These are phyloP conservation scores for Periophthalmus magnuspinnatus DNA, from an alignment of 2,797 vertebrate genomes.

Conservation along the genomic window DNA sequence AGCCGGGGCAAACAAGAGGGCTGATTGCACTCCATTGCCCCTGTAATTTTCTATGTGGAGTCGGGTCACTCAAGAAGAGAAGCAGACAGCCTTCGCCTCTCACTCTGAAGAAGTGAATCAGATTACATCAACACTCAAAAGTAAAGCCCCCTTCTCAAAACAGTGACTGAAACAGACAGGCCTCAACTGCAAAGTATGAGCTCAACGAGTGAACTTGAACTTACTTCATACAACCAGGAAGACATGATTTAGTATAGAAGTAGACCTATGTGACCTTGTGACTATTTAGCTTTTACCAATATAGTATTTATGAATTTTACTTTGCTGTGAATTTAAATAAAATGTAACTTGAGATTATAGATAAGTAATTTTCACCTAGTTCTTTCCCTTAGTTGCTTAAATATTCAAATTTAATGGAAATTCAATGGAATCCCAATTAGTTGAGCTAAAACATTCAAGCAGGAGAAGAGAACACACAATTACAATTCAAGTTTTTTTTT, in stretches of 20 bases:
- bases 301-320: not conserved
- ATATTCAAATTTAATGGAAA: too few relatives aligned
- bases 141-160: constrained; percentile 23
- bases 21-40: constrained; percentile 61
- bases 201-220: not conserved
- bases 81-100: constrained; percentile 33
- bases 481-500: not conserved
- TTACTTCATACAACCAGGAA: not conserved
- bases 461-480: not conserved
- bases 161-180: constrained; percentile 5
- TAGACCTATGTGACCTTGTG: not conserved
- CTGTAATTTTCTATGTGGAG: constrained; percentile 54
- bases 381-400: too few relatives aligned
- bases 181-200: constrained; percentile 17
- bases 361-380: too few relatives aligned
- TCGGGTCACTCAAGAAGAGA: constrained; percentile 48
- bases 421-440: too few relatives aligned
- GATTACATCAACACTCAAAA: constrained; percentile 26
- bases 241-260: not conserved
- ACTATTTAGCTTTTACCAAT: not conserved
- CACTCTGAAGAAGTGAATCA: constrained; percentile 35
- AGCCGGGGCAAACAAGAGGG: constrained; percentile 58
- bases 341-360: too few relatives aligned
- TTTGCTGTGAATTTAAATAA: too few relatives aligned
- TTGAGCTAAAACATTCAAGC: not conserved